Evolutionary conservation across 2,888 invertebrate genomes (phyloP).

Genomic region (Morinoia aosen): DNA sequence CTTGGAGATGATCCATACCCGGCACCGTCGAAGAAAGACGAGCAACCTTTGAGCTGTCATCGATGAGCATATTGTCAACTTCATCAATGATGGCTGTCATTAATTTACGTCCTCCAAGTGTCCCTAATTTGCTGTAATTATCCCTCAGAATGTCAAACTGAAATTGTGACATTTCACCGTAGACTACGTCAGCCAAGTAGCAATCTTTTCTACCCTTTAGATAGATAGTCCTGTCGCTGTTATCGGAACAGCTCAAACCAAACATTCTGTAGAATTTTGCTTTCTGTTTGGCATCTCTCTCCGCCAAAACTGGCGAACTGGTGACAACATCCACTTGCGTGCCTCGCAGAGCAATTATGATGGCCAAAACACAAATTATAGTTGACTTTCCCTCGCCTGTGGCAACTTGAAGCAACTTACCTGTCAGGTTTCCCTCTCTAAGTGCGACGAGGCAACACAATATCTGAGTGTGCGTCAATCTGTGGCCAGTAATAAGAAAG

Average conservation of each 20-base stretch:
- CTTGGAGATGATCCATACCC: conserved; percentile 27
- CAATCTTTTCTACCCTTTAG: background rate
- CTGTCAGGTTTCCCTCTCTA: background rate
- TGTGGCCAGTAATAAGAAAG: conserved; percentile 20
- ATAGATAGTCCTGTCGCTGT: background rate
- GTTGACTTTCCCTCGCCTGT: conserved; percentile 29
- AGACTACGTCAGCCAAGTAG: background rate
- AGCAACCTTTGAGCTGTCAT: conserved; percentile 27
- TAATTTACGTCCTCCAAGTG: background rate
- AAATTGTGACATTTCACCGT: conserved; percentile 31
- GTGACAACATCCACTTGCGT: background rate
- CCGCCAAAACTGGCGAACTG: conserved; percentile 35
- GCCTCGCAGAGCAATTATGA: background rate
- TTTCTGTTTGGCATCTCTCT: conserved; percentile 29
- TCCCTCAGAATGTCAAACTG: too few relatives aligned
- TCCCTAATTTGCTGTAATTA: conserved; percentile 36
- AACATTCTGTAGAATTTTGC: conserved; percentile 26
- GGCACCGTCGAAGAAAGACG: conserved; percentile 28
- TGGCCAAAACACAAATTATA: background rate
- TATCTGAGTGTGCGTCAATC: background rate
- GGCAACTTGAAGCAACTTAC: background rate
- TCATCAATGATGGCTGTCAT: background rate
- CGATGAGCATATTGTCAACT: conserved; percentile 30
- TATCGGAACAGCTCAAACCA: background rate
- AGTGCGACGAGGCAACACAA: conserved; percentile 4